These are phyloP conservation scores for Ganaspis brasiliensis DNA, from an alignment of 2,888 invertebrate genomes.

Conservation along the genomic window DNA sequence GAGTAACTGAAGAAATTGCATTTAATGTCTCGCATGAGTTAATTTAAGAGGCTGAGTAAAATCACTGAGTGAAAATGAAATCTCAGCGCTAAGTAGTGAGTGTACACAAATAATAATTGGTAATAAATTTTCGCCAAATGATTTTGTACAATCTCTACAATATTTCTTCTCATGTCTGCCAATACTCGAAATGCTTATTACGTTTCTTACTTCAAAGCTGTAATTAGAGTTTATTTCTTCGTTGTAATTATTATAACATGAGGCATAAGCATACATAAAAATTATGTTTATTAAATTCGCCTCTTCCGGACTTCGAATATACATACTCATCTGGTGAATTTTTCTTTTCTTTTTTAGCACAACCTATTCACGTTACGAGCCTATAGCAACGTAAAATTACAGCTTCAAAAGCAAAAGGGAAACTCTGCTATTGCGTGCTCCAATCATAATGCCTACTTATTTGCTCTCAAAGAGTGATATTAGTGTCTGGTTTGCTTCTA, in stretches of 20 bases:
- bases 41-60: constrained; percentile 34
- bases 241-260: constrained; percentile 25
- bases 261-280: neutral
- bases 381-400: constrained; percentile 34
- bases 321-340: neutral
- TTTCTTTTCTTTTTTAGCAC: neutral
- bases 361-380: constrained; percentile 31
- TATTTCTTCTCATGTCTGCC: constrained; percentile 5
- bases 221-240: constrained; percentile 31
- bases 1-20: constrained; percentile 22
- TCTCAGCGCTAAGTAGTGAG: constrained; percentile 16
- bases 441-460: constrained; percentile 33
- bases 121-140: constrained; percentile 34
- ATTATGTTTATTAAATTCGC: constrained; percentile 6
- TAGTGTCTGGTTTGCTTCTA: neutral
- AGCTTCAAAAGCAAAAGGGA: constrained; percentile 14
- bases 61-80: constrained; percentile 25
- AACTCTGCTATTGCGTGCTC: constrained; percentile 7
- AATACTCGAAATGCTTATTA: constrained; percentile 20
- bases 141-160: constrained; percentile 19
- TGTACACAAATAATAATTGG: constrained; percentile 28
- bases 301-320: constrained; percentile 28
- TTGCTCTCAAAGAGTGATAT: constrained; percentile 32
- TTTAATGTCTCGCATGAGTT: constrained; percentile 26
- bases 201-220: neutral